A percentile compares a stretch with the other conserved stretches of the same genome.
Evolutionary conservation across 2,888 invertebrate species (phyloP).

Genomic region (Philonicus albiceps): DNA sequence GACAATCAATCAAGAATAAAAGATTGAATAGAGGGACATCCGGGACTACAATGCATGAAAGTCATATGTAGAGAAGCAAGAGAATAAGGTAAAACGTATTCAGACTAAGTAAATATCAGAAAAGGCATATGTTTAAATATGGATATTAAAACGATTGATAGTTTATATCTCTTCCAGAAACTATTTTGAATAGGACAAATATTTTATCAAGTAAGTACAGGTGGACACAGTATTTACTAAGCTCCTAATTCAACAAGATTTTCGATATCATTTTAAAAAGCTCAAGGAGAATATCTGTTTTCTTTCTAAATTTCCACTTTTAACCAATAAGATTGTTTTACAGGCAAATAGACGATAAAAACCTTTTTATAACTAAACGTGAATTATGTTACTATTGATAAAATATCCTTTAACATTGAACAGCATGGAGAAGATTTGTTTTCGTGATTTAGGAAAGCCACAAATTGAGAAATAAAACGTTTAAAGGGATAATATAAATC

Average conservation of each 20-base stretch:
- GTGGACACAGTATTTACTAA: not conserved
- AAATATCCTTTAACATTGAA: not conserved
- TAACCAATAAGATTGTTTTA: not conserved
- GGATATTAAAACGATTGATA: not conserved
- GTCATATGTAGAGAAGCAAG: not conserved
- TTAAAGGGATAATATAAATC: too few relatives aligned
- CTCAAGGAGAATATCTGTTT: not conserved
- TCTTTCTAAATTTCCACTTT: not conserved
- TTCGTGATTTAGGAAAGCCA: not conserved
- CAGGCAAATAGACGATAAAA: not conserved
- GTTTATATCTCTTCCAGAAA: not conserved
- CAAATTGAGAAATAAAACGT: not conserved
- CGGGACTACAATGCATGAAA: not conserved
- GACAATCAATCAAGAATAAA: not conserved
- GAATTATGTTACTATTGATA: not conserved
- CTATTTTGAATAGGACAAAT: not conserved
- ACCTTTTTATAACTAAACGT: not conserved
- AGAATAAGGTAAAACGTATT: not conserved
- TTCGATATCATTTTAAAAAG: too few relatives aligned
- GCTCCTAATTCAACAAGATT: not conserved
- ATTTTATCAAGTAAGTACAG: not conserved
- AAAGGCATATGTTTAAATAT: not conserved
- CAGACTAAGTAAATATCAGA: not conserved
- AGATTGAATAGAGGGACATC: not conserved
- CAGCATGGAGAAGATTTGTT: not conserved